phyloP scores from a whole-genome alignment of 2,888 invertebrate genomes.

The Bimastos eiseni region DNA sequence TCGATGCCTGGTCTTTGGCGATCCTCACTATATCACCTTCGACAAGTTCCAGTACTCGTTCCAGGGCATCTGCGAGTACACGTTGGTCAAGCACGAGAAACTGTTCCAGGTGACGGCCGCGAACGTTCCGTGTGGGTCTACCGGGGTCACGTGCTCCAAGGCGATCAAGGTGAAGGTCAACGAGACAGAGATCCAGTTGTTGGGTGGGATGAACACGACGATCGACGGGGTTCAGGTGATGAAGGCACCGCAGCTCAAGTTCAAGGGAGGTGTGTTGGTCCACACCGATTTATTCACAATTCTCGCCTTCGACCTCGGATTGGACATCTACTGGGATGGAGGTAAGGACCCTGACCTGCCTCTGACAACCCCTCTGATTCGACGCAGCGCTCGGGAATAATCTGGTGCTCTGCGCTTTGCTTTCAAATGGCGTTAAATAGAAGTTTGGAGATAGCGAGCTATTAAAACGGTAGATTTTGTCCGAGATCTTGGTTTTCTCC shows the following conservation, averaged over 20 bases:
- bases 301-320: constrained; percentile 30
- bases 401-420: no score
- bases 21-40: constrained; percentile 79
- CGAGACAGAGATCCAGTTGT: background rate
- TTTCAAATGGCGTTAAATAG: no score
- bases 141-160: constrained; percentile 75
- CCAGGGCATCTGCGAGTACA: constrained; percentile 74
- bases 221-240: background rate
- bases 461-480: no score
- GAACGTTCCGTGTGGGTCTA: constrained; percentile 44
- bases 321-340: constrained; percentile 40
- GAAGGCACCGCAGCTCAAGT: constrained; percentile 36
- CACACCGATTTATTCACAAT: constrained; percentile 26
- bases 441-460: no score
- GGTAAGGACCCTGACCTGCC: constrained; percentile 30
- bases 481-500: no score
- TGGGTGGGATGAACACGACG: background rate
- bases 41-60: constrained; percentile 81
- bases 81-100: constrained; percentile 33
- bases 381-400: no score
- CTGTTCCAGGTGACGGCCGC: constrained; percentile 39
- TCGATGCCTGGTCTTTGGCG: constrained; percentile 81
- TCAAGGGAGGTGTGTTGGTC: constrained; percentile 24
- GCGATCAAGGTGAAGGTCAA: constrained; percentile 65
- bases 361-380: no score